Percentiles rank a stretch among this genome's conserved stretches.
Evolutionary conservation across 2,113 vertebrate species (phyloP).

Genomic region (Hypomesus transpacificus): DNA sequence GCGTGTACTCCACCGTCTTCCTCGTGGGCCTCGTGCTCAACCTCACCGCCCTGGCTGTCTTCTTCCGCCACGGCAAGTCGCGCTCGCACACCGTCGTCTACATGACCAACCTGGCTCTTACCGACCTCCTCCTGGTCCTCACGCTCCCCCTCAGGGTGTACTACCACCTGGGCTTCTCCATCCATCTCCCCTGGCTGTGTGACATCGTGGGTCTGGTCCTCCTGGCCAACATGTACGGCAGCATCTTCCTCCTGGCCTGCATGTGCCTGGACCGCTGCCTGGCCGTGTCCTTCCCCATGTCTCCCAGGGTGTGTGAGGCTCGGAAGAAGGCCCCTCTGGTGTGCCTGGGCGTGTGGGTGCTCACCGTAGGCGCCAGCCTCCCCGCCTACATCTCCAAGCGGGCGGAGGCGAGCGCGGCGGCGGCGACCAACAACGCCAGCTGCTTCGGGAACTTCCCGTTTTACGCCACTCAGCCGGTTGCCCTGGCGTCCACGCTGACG

Average conservation of each 20-base stretch:
- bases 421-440: rapidly evolving
- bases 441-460: slow-evolving; percentile 55
- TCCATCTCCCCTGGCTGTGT: slow-evolving; percentile 24
- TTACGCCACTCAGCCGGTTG: slow-evolving; percentile 17
- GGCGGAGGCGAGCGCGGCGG: rapidly evolving
- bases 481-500: slow-evolving; percentile 37
- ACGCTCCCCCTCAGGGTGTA: slow-evolving; percentile 65
- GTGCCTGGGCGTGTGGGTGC: slow-evolving; percentile 62
- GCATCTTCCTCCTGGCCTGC: slow-evolving; percentile 70
- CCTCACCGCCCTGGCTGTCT: slow-evolving; percentile 50
- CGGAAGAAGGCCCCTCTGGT: slow-evolving; percentile 58
- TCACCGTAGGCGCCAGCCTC: slow-evolving; percentile 57
- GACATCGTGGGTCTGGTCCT: slow-evolving; percentile 52
- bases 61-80: slow-evolving; percentile 44
- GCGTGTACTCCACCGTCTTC: slow-evolving; percentile 45
- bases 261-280: slow-evolving; percentile 71
- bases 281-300: slow-evolving; percentile 67
- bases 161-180: slow-evolving; percentile 9
- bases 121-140: slow-evolving; percentile 62
- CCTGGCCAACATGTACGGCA: slow-evolving; percentile 74
- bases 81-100: slow-evolving; percentile 66
- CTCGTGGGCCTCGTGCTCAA: slow-evolving; percentile 53
- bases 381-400: slow-evolving; percentile 38
- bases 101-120: slow-evolving; percentile 70
- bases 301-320: slow-evolving; percentile 32